A percentile compares a stretch with the other conserved stretches of the same genome.
Evolutionary conservation across 2,888 invertebrate genomes (phyloP).

Genomic region (Drosophila dives): DNA sequence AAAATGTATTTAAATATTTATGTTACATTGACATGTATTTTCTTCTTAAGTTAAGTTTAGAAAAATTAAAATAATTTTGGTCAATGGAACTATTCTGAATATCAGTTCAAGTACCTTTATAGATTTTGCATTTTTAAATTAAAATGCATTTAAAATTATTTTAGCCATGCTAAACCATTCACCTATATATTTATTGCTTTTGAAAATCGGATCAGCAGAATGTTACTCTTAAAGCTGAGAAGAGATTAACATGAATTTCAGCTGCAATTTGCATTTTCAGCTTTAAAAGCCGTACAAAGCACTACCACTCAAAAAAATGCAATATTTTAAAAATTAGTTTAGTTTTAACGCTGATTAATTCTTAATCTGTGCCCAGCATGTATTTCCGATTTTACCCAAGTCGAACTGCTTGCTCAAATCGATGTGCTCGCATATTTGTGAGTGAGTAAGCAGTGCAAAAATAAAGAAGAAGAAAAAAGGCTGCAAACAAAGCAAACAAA

Average conservation of each 20-base stretch:
- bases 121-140: background rate
- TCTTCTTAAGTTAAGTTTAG: background rate
- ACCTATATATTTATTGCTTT: background rate
- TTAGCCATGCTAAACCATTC: background rate
- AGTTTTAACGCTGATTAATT: background rate
- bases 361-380: background rate
- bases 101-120: background rate
- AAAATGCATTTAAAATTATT: background rate
- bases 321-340: background rate
- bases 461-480: constrained; percentile 20
- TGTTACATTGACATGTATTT: background rate
- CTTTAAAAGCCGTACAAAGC: background rate
- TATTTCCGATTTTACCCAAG: background rate
- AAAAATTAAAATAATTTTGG: background rate
- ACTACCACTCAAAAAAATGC: too few species aligned
- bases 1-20: background rate
- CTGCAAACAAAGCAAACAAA: constrained; percentile 62
- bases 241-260: background rate
- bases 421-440: constrained; percentile 16
- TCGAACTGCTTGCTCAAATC: background rate
- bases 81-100: background rate
- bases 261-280: background rate
- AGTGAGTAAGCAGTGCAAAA: constrained; percentile 5
- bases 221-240: background rate
- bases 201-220: background rate